Percentiles rank a stretch among this genome's conserved stretches.
Conservation (phyloP, 2,888 invertebrate genomes). For the Chrysolina americana region DNA sequence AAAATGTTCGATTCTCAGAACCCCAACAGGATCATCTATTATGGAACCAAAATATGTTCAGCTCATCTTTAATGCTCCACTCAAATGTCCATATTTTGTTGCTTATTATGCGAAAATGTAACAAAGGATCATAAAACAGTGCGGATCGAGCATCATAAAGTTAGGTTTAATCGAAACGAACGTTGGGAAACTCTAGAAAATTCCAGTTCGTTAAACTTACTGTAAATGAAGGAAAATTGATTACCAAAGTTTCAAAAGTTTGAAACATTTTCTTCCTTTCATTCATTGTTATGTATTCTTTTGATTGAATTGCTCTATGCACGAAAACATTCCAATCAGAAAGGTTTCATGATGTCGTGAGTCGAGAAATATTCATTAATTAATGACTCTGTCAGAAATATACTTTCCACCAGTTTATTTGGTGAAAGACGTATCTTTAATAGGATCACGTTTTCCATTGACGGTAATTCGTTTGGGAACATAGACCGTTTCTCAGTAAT, state of each 20-base stretch:
- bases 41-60: not conserved
- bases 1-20: not conserved
- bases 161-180: slow-evolving; percentile 8
- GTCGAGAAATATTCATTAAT: not conserved
- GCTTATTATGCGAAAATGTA: slow-evolving; percentile 13
- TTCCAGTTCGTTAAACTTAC: slow-evolving; percentile 15
- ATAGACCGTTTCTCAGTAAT: no score
- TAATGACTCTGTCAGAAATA: not conserved
- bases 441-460: no score
- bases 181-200: slow-evolving; percentile 11
- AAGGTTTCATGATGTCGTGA: not conserved
- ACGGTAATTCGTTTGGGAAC: no score
- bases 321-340: not conserved
- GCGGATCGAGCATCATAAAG: slow-evolving; percentile 17
- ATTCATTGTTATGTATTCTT: not conserved
- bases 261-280: slow-evolving; percentile 18
- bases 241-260: slow-evolving; percentile 14
- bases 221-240: slow-evolving; percentile 11
- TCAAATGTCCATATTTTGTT: slow-evolving; percentile 19
- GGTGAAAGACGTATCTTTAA: no score
- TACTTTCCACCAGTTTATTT: no score
- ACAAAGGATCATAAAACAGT: slow-evolving; percentile 16
- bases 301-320: slow-evolving; percentile 11
- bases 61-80: not conserved
- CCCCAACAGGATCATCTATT: not conserved